These are phyloP conservation scores for Troides aeacus DNA, from an alignment of 2,888 invertebrate genomes.

Conservation along the genomic window DNA sequence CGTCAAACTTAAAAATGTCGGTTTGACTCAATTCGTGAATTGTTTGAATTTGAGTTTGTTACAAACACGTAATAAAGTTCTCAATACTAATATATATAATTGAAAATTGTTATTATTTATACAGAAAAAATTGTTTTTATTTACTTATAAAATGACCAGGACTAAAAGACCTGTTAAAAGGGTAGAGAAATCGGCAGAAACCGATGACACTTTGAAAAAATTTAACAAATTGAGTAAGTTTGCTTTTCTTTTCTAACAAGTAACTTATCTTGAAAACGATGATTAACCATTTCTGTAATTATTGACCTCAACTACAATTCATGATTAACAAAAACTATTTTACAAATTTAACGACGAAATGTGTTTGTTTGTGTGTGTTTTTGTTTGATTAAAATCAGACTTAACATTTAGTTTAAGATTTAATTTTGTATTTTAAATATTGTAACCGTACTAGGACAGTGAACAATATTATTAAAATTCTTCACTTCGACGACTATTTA, in stretches of 20 bases:
- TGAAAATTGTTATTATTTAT: not conserved
- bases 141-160: conserved; percentile 55
- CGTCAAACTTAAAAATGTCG: conserved; percentile 45
- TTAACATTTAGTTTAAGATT: too few species aligned
- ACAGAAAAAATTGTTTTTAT: not conserved
- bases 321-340: too few species aligned
- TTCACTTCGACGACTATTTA: too few species aligned
- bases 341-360: too few species aligned
- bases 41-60: conserved; percentile 23
- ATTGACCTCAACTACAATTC: too few species aligned
- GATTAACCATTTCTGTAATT: too few species aligned
- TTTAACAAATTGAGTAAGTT: conserved; percentile 56
- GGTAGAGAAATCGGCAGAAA: conserved; percentile 53
- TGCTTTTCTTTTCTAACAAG: not conserved
- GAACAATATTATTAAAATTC: too few species aligned
- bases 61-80: not conserved
- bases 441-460: too few species aligned
- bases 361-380: too few species aligned
- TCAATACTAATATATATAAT: not conserved
- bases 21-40: conserved; percentile 37
- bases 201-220: conserved; percentile 56
- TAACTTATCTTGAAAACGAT: too few species aligned
- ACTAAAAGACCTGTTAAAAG: conserved; percentile 65
- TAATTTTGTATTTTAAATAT: too few species aligned
- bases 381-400: too few species aligned